phyloP scores from a whole-genome alignment of 2,888 invertebrate species.

The Leptinotarsa juncta region DNA sequence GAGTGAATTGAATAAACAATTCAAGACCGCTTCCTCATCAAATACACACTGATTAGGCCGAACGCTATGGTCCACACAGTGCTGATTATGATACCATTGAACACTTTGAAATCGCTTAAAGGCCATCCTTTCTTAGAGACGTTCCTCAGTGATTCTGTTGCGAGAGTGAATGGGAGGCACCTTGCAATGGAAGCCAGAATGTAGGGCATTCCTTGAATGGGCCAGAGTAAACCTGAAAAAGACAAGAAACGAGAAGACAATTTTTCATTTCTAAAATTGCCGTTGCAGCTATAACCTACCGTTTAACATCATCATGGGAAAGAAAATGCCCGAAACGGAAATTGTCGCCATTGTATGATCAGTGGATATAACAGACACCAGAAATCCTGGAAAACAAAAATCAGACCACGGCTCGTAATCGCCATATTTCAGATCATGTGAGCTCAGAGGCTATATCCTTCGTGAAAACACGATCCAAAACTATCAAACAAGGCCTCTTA shows the following conservation, averaged over 20 bases:
- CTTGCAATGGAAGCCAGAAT: slow-evolving; percentile 56
- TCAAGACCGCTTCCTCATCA: slow-evolving; percentile 45
- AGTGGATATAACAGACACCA: slow-evolving; percentile 82
- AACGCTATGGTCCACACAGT: slow-evolving; percentile 69
- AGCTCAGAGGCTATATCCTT: no score
- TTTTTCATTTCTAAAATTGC: neutral
- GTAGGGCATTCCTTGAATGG: slow-evolving; percentile 74
- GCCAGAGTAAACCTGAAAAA: slow-evolving; percentile 75
- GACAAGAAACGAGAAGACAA: neutral
- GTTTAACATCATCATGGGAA: slow-evolving; percentile 77
- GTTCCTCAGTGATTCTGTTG: slow-evolving; percentile 80
- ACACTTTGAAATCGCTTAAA: slow-evolving; percentile 77
- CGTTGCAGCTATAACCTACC: slow-evolving; percentile 28
- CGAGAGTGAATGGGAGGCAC: slow-evolving; percentile 79
- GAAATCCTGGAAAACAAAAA: slow-evolving; percentile 71
- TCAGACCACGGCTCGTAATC: neutral
- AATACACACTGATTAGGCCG: slow-evolving; percentile 54
- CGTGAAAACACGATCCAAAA: no score
- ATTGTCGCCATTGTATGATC: slow-evolving; percentile 87
- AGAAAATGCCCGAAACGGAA: slow-evolving; percentile 87
- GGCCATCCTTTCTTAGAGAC: slow-evolving; percentile 82
- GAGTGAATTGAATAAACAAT: no score
- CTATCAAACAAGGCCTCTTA: no score
- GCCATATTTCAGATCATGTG: no score
- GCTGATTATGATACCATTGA: slow-evolving; percentile 78